Percentiles rank a stretch among this genome's conserved stretches.
Conservation (phyloP, 2,113 vertebrate genomes). For the Strix uralensis region DNA sequence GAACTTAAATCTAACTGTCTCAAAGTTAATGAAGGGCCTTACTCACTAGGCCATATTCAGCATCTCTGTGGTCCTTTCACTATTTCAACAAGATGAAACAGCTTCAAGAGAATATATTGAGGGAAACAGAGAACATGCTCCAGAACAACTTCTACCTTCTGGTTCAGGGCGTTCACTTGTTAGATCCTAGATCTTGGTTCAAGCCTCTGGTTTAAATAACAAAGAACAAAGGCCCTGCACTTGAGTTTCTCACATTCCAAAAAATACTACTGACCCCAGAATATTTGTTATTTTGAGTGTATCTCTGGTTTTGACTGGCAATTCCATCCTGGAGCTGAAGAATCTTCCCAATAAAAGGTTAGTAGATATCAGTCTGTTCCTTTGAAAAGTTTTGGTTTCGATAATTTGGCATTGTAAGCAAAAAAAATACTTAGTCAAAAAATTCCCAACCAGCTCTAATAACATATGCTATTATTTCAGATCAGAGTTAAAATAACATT, state of each 20-base stretch:
- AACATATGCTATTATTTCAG: neutral
- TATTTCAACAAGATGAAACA: constrained; percentile 18
- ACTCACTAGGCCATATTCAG: neutral
- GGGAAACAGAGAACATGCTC: neutral
- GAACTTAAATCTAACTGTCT: neutral
- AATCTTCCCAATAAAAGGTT: neutral
- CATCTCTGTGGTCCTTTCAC: neutral
- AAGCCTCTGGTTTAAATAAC: neutral
- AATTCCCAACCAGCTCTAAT: constrained; percentile 62
- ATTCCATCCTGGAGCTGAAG: neutral
- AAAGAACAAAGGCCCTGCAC: neutral
- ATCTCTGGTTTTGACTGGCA: neutral
- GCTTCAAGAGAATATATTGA: neutral
- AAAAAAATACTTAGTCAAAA: neutral
- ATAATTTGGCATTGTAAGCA: neutral
- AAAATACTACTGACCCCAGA: neutral
- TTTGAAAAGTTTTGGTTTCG: neutral
- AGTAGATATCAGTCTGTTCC: neutral
- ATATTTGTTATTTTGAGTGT: neutral
- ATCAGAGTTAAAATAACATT: constrained; percentile 10
- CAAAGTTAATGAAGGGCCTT: neutral
- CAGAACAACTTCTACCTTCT: neutral
- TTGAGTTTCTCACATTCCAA: neutral
- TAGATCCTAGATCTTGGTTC: neutral
- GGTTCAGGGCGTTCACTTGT: neutral